phyloP scores from a whole-genome alignment of 2,113 vertebrate species.

The Microtus ochrogaster region DNA sequence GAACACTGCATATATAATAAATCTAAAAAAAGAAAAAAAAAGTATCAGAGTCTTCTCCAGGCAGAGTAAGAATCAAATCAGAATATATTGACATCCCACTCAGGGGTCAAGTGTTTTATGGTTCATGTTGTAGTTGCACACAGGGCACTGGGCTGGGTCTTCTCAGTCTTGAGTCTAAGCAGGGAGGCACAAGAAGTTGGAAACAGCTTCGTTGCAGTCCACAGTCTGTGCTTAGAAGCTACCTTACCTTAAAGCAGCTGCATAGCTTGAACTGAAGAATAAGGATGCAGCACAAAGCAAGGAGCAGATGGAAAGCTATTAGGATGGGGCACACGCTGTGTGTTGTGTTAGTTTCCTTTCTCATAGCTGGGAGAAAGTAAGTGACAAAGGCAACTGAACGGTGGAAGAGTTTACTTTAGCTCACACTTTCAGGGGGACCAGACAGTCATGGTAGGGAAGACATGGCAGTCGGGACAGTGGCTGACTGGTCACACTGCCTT shows the following conservation, averaged over 20 bases:
- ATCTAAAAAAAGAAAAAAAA: neutral
- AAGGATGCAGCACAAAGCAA: neutral
- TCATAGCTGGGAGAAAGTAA: neutral
- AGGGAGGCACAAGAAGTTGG: neutral
- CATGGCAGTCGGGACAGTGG: too few relatives aligned
- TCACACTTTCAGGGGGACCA: neutral
- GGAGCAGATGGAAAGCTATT: neutral
- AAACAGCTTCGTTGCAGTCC: neutral
- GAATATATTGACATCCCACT: neutral
- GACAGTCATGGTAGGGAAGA: neutral
- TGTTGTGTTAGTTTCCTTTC: neutral
- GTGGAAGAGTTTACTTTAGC: neutral
- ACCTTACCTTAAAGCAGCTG: neutral
- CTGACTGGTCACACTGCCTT: too few relatives aligned
- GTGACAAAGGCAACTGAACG: neutral
- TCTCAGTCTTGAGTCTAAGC: neutral
- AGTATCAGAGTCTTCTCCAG: neutral
- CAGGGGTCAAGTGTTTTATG: neutral
- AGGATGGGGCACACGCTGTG: neutral
- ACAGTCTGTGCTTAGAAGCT: neutral
- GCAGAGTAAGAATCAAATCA: neutral
- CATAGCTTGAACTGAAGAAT: neutral
- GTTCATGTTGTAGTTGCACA: neutral
- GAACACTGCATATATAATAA: neutral
- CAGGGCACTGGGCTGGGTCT: neutral